A percentile compares a stretch with the other conserved stretches of the same genome.
Conservation (phyloP, 1,140 invertebrate genomes). For the Drosophila micromelanica region DNA sequence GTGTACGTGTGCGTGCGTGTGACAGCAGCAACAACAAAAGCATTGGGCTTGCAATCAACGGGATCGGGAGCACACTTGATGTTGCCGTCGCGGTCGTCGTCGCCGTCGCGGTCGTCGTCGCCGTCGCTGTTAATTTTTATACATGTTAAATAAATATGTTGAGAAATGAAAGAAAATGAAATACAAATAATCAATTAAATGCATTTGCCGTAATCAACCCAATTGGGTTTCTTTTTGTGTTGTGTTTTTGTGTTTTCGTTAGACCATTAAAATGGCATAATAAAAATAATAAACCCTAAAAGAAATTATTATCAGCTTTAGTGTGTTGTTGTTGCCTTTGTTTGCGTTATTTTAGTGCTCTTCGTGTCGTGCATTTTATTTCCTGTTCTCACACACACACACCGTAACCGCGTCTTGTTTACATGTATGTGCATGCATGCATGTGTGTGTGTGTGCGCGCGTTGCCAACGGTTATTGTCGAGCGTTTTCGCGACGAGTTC, state of each 20-base stretch:
- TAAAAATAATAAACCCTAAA: slow-evolving; percentile 20
- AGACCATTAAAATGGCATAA: slow-evolving; percentile 37
- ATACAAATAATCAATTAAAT: slow-evolving; percentile 55
- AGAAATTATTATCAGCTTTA: slow-evolving; percentile 46
- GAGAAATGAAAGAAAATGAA: slow-evolving; percentile 31
- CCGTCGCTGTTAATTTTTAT: slow-evolving; percentile 10
- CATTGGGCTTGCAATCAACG: slow-evolving; percentile 42
- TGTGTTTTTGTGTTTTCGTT: slow-evolving; percentile 11
- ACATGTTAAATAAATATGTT: slow-evolving; percentile 25
- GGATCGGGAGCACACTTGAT: slow-evolving; percentile 12
- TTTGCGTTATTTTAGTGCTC: slow-evolving; percentile 27
- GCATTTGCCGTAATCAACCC: slow-evolving; percentile 35
- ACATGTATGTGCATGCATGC: slow-evolving; percentile 18
- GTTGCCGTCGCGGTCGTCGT: slow-evolving; percentile 10
- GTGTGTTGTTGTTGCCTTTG: slow-evolving; percentile 31
- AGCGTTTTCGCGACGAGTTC: slow-evolving; percentile 36
- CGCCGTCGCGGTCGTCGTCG: slow-evolving; percentile 1
- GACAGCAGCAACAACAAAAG: slow-evolving; percentile 34
- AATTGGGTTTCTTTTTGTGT: slow-evolving; percentile 29
- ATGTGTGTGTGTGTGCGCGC: slow-evolving; percentile 11
- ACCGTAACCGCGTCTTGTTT: slow-evolving; percentile 6
- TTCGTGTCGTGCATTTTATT: slow-evolving; percentile 43
- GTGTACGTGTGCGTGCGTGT: slow-evolving; percentile 29
- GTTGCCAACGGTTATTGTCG: slow-evolving; percentile 28
- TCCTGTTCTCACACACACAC: slow-evolving; percentile 34